phyloP scores from a whole-genome alignment of 2,113 vertebrate genomes.

The Perca fluviatilis region DNA sequence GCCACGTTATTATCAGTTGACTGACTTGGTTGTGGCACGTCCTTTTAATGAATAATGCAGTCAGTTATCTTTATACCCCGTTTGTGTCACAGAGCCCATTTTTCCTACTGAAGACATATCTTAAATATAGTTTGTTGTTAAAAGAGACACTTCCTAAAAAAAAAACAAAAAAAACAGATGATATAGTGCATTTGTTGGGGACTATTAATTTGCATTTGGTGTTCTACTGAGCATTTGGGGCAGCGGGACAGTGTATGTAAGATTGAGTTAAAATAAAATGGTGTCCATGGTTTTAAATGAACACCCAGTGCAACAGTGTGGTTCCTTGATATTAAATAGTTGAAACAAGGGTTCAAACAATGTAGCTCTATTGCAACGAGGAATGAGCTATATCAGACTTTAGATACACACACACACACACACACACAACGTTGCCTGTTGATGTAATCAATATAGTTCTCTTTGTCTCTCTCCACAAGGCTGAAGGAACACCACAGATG shows the following conservation, averaged over 20 bases:
- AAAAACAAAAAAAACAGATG: no score
- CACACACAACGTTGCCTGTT: neutral
- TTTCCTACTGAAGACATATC: no score
- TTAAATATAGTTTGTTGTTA: neutral
- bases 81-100: no score
- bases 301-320: no score
- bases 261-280: no score
- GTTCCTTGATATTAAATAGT: no score
- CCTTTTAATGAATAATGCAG: neutral
- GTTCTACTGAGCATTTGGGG: neutral
- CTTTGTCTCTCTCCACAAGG: constrained; percentile 60
- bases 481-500: constrained; percentile 82
- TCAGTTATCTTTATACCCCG: no score
- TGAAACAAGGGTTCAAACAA: neutral
- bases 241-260: neutral
- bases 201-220: neutral
- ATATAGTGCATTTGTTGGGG: neutral
- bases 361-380: neutral
- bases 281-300: neutral
- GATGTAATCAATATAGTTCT: fast-evolving
- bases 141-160: neutral
- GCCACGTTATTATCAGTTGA: neutral
- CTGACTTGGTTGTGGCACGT: neutral
- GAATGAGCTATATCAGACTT: neutral
- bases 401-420: neutral